These are phyloP conservation scores for Benthosema pterotum DNA, from an alignment of 2,797 vertebrate species.

Conservation along the genomic window DNA sequence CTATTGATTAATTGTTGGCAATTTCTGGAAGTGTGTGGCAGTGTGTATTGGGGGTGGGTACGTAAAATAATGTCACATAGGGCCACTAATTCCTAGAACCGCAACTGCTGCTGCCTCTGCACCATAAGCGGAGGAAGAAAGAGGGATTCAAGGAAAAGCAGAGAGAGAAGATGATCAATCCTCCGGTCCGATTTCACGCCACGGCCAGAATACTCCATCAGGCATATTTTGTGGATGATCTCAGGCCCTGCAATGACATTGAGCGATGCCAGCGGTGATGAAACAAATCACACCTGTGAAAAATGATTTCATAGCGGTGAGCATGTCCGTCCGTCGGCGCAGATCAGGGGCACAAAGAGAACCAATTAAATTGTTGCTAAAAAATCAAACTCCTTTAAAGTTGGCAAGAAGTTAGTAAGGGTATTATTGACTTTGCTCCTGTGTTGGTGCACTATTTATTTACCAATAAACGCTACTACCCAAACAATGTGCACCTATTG, in stretches of 20 bases:
- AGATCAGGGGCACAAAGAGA: neutral
- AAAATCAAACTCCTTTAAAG: conserved; percentile 21
- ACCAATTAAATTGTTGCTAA: neutral
- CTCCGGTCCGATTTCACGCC: conserved; percentile 44
- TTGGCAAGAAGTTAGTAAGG: neutral
- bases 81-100: too few species aligned
- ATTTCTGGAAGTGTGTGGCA: too few species aligned
- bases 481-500: conserved; percentile 40
- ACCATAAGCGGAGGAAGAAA: conserved; percentile 22
- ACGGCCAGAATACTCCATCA: too few species aligned
- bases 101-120: too few species aligned
- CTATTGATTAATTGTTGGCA: too few species aligned
- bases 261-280: conserved; percentile 25
- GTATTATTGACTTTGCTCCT: conserved; percentile 26
- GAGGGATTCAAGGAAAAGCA: conserved; percentile 10
- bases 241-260: conserved; percentile 37
- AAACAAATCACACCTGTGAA: conserved; percentile 40
- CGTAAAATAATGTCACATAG: too few species aligned
- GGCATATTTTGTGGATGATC: conserved; percentile 43
- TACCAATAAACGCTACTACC: conserved; percentile 34
- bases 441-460: conserved; percentile 2
- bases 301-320: conserved; percentile 17
- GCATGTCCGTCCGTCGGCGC: too few species aligned
- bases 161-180: conserved; percentile 32
- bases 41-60: too few species aligned